phyloP scores from a whole-genome alignment of 2,797 vertebrate genomes.

The Chromis chromis region DNA sequence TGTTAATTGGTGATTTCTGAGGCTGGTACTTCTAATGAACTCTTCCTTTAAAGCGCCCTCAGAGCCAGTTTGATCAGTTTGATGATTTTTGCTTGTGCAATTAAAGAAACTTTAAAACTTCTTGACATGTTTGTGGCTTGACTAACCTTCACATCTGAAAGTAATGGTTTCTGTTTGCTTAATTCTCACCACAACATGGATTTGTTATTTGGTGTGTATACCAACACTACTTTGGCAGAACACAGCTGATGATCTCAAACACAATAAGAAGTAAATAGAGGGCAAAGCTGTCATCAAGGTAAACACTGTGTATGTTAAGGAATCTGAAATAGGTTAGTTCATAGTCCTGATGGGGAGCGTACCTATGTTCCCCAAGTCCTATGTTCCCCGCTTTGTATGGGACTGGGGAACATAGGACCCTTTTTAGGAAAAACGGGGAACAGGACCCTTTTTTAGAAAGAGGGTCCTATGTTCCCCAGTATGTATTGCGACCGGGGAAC shows the following conservation, averaged over 20 bases:
- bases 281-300: too few relatives aligned
- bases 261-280: too few relatives aligned
- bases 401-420: too few relatives aligned
- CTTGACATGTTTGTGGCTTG: neutral
- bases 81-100: neutral
- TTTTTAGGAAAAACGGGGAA: too few relatives aligned
- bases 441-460: too few relatives aligned
- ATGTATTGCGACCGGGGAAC: too few relatives aligned
- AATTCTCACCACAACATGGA: neutral
- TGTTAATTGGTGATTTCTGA: neutral
- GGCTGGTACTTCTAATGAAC: neutral
- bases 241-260: neutral
- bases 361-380: too few relatives aligned
- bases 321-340: neutral
- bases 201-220: neutral
- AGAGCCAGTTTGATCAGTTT: neutral
- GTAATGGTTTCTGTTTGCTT: neutral
- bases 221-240: neutral
- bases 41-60: neutral
- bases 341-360: neutral
- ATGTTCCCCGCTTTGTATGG: too few relatives aligned
- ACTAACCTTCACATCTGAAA: neutral
- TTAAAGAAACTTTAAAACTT: neutral
- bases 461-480: too few relatives aligned
- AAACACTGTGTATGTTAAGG: too few relatives aligned